Evolutionary conservation across 2,113 vertebrate genomes (phyloP).

Genomic region (Glaucomys volans): DNA sequence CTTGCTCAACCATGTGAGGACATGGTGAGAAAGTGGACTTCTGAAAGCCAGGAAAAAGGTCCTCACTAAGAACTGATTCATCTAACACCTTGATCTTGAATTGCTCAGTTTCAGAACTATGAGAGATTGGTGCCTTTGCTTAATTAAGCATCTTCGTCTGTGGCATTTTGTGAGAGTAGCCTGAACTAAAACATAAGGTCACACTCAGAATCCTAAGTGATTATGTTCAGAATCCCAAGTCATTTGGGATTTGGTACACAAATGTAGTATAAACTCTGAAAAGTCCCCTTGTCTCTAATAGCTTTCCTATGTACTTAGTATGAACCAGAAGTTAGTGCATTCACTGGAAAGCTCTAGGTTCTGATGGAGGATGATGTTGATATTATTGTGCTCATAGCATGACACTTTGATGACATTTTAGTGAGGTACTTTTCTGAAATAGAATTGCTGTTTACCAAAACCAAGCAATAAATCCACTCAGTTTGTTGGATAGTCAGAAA

Average conservation of each 20-base stretch:
- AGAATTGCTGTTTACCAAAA: not conserved
- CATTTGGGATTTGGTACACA: not conserved
- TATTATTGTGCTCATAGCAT: not conserved
- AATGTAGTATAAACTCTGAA: not conserved
- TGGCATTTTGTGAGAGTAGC: not conserved
- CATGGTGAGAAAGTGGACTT: not conserved
- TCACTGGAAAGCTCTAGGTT: not conserved
- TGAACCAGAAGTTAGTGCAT: not conserved
- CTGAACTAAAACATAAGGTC: not conserved
- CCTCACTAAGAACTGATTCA: not conserved
- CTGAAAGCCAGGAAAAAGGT: too few relatives aligned
- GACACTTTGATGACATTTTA: not conserved
- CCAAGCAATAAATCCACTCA: not conserved
- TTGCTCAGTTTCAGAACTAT: not conserved
- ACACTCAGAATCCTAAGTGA: not conserved
- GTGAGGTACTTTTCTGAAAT: not conserved
- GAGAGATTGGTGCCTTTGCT: not conserved
- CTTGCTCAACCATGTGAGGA: not conserved
- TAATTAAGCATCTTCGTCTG: not conserved
- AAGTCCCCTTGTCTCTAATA: not conserved
- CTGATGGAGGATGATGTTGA: not conserved
- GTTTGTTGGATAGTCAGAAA: not conserved
- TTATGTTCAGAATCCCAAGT: not conserved
- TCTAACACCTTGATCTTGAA: not conserved
- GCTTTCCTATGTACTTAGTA: not conserved